Evolutionary conservation across 2,797 vertebrate species (phyloP), one percentile per base, ranked within the genome.

Genomic region (Melanotaenia maccullochi): DNA sequence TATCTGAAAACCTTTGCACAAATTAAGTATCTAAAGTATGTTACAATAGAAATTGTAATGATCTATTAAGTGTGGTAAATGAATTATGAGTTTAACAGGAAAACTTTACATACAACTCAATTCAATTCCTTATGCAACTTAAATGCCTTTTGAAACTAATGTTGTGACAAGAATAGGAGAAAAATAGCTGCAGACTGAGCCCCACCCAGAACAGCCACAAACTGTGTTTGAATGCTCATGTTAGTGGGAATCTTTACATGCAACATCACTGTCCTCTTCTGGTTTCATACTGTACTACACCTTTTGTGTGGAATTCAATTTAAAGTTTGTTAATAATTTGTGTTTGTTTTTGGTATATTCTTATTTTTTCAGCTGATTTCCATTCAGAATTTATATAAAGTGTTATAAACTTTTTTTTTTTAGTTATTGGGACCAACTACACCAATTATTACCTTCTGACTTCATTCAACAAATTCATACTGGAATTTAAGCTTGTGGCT

Each of bases 221-320:
- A 68, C 4, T 0, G 51, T 71, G 14, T 33, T 25, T 55, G 25
- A 25, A 14, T 30, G 12, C 33, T 12, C 33, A 20, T 35, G 8
- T 66, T 4, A 4, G 7, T n/a, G 12, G 24, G 65, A 24, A 65
- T 70, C 58, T 79, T 84, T 86, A n/a, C 61, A 83, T 87, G 82
- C 84, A 62, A 68, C 81, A 70, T 91, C 70, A 85, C 81, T 84
- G 92, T 61, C 93, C 88, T 92, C 93, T 94, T 76, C 87, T 93
- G 93, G 87, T 70, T 14, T n/a, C 52, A 14, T 1, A 22, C 32
- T 25, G 54, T 69, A 90, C 75, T 83, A 75, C 90, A 83, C 20
- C 9, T 1, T 40, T 9, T 64, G 8, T 28, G 14, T 55, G 3
- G 9, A 52, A 25, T 25, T 24, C 4, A 11, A 12, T 1, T 5